Evolutionary conservation across 64 coral and sea anemone genomes (phyloP).

Genomic region (Montipora foliosa): DNA sequence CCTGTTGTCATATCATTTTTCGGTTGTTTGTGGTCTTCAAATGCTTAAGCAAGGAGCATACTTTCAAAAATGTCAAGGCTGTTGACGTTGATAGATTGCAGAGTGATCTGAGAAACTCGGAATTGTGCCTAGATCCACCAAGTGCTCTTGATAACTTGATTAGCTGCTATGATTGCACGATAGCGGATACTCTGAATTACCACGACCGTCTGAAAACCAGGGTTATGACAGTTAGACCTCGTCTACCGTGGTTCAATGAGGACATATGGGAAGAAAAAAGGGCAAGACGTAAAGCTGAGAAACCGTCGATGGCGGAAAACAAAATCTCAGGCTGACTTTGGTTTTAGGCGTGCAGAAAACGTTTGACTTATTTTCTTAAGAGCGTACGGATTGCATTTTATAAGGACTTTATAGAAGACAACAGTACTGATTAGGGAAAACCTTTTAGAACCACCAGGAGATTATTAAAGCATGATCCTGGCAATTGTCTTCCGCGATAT

Average conservation of each 20-base stretch:
- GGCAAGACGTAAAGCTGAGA: background rate
- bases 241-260: constrained; percentile 38
- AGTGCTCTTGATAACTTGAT: background rate
- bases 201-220: constrained; percentile 18
- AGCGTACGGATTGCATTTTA: background rate
- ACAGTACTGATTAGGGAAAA: background rate
- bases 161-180: constrained; percentile 5
- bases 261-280: background rate
- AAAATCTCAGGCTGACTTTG: constrained; percentile 2
- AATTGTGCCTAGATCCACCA: constrained; percentile 31
- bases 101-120: background rate
- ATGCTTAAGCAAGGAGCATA: background rate
- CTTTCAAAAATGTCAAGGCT: background rate
- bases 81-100: background rate
- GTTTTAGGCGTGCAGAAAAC: background rate
- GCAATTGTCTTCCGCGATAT: background rate
- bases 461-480: constrained; percentile 29
- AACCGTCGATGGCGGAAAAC: background rate
- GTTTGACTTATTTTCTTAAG: constrained; percentile 5
- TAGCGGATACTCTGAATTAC: constrained; percentile 2
- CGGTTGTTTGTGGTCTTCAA: no score
- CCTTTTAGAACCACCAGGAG: background rate
- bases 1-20: no score
- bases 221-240: background rate
- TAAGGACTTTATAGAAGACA: constrained; percentile 32